Base-by-base conservation (phyloP, 2,888 invertebrate species). In the Saturnia pavonia region DNA sequence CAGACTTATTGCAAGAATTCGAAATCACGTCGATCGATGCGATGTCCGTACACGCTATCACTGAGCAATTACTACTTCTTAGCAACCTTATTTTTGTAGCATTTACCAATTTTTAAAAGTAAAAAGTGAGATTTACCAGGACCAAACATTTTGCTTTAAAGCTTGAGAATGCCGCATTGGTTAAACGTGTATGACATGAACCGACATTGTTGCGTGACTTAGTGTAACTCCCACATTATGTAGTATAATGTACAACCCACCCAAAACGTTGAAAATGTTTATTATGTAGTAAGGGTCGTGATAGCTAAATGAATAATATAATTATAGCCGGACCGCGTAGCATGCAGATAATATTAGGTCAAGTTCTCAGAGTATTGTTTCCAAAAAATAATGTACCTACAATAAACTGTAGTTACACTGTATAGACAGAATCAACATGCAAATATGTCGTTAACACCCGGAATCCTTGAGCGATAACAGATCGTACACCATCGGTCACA, bases 341-440 rank as follows among this genome's bases (percentile, higher is more conserved):
- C 54, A 63, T 65, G 69, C 48, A 45, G 34, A 65, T n/a, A 27
- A 63, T 48, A 48, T 48, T 65, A 48, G 69, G 69, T 69, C 57
- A 65, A 69, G 69, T 69, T 48, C 69, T 27, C 48, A 22, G 22
- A 48, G 65, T 65, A n/a, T 14, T 22, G 22, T 8, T 57, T 12
- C 54, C 54, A 25, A 11, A 51, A 57, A 57, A 11, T 57, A 57
- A 22, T 25, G 11, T 8, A 9, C 1, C 25, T 57, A 57, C 11
- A 22, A 57, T 22, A 57, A 57, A 57, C 54, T 25, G 25, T n/a
- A n/a, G n/a, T n/a, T 57, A 22, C 11, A 25, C 54, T 25, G 54
- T 9, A 57, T 12, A 11, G 11, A 57, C 0, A 9, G 54, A 57
- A 57, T 57, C 54, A 12, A 14, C 54, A 57, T 57, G 54, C 54